Evolutionary conservation across 2,797 vertebrate genomes (phyloP).

Genomic region (Enteromius radiatus): DNA sequence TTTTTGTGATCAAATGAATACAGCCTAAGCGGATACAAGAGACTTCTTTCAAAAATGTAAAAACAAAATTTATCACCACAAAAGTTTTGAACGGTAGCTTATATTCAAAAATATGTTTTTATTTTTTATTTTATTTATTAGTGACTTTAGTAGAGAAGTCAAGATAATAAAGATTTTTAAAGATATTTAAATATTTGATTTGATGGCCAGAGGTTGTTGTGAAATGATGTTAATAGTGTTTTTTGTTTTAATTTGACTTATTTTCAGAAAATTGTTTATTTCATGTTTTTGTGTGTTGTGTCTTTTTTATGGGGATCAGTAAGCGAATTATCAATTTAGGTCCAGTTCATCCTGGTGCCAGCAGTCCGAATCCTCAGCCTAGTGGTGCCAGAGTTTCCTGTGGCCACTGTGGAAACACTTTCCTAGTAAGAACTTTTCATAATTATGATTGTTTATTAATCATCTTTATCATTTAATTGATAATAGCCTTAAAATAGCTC

Average conservation of each 20-base stretch:
- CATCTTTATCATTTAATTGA: neutral
- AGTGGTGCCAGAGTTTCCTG: constrained; percentile 85
- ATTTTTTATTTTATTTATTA: neutral
- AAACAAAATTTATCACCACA: neutral
- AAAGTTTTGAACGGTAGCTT: neutral
- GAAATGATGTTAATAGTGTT: neutral
- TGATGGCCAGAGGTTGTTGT: neutral
- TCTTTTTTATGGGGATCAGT: constrained; percentile 63
- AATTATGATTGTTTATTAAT: too few relatives aligned
- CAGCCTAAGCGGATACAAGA: neutral
- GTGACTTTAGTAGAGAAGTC: neutral
- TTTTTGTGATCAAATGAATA: neutral
- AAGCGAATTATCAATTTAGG: constrained; percentile 89
- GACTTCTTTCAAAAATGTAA: neutral
- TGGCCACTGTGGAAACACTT: constrained; percentile 87
- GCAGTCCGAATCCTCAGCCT: constrained; percentile 81
- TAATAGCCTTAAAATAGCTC: neutral
- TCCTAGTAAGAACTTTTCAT: constrained; percentile 77
- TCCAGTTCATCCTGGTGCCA: constrained; percentile 80
- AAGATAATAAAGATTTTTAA: neutral
- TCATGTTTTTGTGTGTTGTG: neutral
- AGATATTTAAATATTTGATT: neutral
- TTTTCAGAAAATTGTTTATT: neutral
- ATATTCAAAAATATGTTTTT: neutral
- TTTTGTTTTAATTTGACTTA: neutral